Evolutionary conservation across 2,797 vertebrate genomes (phyloP).

Genomic region (Glyptemys insculpta): DNA sequence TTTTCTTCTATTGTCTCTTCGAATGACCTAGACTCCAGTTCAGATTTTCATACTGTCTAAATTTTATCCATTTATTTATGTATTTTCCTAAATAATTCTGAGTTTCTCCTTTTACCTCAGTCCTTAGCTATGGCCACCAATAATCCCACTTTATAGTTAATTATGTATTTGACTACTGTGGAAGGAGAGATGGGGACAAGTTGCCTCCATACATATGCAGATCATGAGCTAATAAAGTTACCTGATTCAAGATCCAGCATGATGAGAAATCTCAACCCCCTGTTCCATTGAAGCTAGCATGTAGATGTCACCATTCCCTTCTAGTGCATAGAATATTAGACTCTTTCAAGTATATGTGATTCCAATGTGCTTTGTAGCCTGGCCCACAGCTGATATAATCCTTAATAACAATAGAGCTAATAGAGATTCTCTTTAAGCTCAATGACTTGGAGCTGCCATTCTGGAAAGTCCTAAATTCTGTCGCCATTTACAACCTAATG

Average conservation of each 20-base stretch:
- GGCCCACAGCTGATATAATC: not conserved
- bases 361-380: not conserved
- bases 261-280: not conserved
- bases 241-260: not conserved
- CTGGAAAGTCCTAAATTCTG: not conserved
- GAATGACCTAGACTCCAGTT: not conserved
- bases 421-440: not conserved
- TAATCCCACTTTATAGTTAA: constrained; percentile 55
- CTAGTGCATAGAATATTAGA: not conserved
- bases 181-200: not conserved
- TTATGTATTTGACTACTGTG: not conserved
- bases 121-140: fast-evolving
- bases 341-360: fast-evolving
- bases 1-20: not conserved
- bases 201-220: not conserved
- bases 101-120: not conserved
- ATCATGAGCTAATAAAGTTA: constrained; percentile 24
- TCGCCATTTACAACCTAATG: not conserved
- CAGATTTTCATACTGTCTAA: not conserved
- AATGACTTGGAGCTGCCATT: not conserved
- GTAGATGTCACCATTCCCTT: not conserved
- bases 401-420: not conserved
- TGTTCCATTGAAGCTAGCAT: not conserved
- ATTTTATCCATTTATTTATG: not conserved
- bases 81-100: not conserved